A percentile compares a stretch with the other conserved stretches of the same genome.
Evolutionary conservation across 2,113 vertebrate species (phyloP).

Genomic region (Lepisosteus oculatus): DNA sequence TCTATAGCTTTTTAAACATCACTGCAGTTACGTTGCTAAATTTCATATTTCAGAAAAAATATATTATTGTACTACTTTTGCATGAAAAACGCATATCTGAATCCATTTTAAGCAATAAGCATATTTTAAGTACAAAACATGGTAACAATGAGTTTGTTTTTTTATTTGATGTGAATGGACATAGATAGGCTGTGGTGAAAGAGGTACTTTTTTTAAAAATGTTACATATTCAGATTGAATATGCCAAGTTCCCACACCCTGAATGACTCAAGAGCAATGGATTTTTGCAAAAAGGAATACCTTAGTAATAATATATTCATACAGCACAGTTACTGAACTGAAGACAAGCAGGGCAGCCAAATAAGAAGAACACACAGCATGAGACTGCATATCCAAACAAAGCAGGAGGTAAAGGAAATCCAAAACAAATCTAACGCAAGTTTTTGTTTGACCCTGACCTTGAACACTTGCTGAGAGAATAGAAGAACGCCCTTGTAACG

Average conservation of each 20-base stretch:
- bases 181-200: background rate
- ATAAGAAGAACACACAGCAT: constrained; percentile 12
- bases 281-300: background rate
- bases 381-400: constrained; percentile 37
- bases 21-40: too few relatives aligned
- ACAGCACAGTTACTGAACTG: constrained; percentile 2
- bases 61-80: too few relatives aligned
- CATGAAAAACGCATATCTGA: too few relatives aligned
- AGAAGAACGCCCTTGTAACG: background rate
- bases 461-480: background rate
- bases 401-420: constrained; percentile 21
- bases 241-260: constrained; percentile 14
- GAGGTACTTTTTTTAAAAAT: background rate
- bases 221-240: background rate
- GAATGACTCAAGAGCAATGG: background rate
- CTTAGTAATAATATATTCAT: background rate
- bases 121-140: too few relatives aligned
- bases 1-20: too few relatives aligned
- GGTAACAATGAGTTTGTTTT: too few relatives aligned
- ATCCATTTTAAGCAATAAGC: too few relatives aligned
- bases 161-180: background rate
- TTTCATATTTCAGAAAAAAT: too few relatives aligned
- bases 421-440: constrained; percentile 25
- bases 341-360: constrained; percentile 14
- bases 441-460: constrained; percentile 9